Evolutionary conservation across 1,140 invertebrate genomes (phyloP).

Genomic region (Formica exsecta): DNA sequence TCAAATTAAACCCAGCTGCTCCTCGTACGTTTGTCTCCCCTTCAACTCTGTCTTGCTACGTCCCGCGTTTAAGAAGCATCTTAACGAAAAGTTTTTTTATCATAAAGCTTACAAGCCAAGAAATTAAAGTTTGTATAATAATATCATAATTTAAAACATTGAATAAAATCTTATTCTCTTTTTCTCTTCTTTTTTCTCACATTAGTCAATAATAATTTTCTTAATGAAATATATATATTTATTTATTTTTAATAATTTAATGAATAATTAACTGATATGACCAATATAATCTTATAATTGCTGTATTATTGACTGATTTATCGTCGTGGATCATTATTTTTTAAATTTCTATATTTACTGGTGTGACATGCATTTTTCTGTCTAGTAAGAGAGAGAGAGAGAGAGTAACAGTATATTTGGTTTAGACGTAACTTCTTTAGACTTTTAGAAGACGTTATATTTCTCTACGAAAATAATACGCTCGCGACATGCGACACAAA

Average conservation of each 20-base stretch:
- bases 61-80: slow-evolving; percentile 9
- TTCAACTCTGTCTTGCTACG: background rate
- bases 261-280: slow-evolving; percentile 3
- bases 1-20: slow-evolving; percentile 72
- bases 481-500: slow-evolving; percentile 34
- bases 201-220: slow-evolving; percentile 1
- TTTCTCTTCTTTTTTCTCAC: too few relatives aligned
- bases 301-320: background rate
- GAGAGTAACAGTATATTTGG: background rate
- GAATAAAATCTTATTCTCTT: background rate
- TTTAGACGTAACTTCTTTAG: background rate
- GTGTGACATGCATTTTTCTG: background rate
- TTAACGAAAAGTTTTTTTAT: slow-evolving; percentile 40
- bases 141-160: slow-evolving; percentile 7
- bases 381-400: background rate
- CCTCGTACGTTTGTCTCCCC: slow-evolving; percentile 9
- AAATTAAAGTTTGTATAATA: slow-evolving; percentile 1
- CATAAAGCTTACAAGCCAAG: slow-evolving; percentile 12
- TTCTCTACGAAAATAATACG: slow-evolving; percentile 29
- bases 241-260: slow-evolving; percentile 3
- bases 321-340: background rate
- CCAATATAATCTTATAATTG: slow-evolving; percentile 1
- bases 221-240: background rate
- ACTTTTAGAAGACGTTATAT: slow-evolving; percentile 11
- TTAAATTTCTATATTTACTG: background rate